These are phyloP conservation scores for Acronicta alni DNA, from an alignment of 2,888 invertebrate genomes.

Conservation along the genomic window DNA sequence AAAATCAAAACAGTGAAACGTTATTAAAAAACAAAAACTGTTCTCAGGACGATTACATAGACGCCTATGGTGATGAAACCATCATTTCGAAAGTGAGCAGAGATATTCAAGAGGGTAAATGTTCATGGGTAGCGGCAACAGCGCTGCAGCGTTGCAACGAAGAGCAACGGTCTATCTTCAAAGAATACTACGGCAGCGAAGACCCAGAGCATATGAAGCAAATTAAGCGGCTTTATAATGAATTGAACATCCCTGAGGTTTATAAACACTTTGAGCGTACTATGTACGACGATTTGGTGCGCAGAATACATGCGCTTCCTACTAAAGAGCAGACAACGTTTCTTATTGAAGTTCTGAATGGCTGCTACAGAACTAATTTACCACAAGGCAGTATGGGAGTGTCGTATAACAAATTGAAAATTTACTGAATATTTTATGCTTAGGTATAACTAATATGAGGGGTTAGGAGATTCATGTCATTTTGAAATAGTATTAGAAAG, in stretches of 20 bases:
- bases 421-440: too few species aligned
- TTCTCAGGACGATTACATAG: slow-evolving; percentile 36
- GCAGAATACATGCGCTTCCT: slow-evolving; percentile 21
- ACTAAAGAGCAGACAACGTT: slow-evolving; percentile 12
- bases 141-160: slow-evolving; percentile 93
- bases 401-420: too few species aligned
- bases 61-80: slow-evolving; percentile 16
- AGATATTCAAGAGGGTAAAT: slow-evolving; percentile 97
- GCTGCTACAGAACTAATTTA: too few species aligned
- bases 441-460: too few species aligned
- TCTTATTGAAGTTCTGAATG: slow-evolving; percentile 15
- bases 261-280: slow-evolving; percentile 15
- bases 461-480: too few species aligned
- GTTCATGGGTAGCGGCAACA: slow-evolving; percentile 96
- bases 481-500: too few species aligned
- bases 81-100: slow-evolving; percentile 83
- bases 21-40: slow-evolving; percentile 1
- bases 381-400: too few species aligned
- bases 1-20: too few species aligned
- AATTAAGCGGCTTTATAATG: slow-evolving; percentile 78
- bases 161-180: slow-evolving; percentile 85
- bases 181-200: slow-evolving; percentile 91
- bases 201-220: slow-evolving; percentile 90
- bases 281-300: slow-evolving; percentile 11
- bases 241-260: slow-evolving; percentile 87